These are phyloP conservation scores for Choristoneura fumiferana DNA, from an alignment of 1,140 invertebrate genomes.

Conservation along the genomic window DNA sequence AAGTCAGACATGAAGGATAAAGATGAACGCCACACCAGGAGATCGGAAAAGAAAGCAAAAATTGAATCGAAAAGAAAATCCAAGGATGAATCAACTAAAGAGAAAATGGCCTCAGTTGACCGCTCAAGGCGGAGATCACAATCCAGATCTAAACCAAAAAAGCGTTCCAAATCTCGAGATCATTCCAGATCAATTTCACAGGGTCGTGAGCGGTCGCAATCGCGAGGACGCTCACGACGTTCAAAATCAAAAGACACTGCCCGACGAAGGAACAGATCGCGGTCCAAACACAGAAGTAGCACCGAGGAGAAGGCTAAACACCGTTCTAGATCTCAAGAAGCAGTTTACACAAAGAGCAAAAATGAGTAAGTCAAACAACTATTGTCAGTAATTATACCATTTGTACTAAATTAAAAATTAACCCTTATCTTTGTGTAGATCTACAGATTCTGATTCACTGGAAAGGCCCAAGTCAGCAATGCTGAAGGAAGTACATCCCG, in stretches of 20 bases:
- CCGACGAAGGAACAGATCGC: slow-evolving; percentile 40
- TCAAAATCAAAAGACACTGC: slow-evolving; percentile 37
- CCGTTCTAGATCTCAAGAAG: slow-evolving; percentile 63
- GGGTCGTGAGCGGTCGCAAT: slow-evolving; percentile 40
- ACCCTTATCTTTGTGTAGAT: slow-evolving; percentile 40
- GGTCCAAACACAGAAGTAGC: slow-evolving; percentile 42
- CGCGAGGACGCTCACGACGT: slow-evolving; percentile 33
- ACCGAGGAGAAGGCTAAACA: slow-evolving; percentile 52
- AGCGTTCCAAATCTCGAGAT: slow-evolving; percentile 44
- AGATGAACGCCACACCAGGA: slow-evolving; percentile 41
- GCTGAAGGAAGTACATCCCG: slow-evolving; percentile 65
- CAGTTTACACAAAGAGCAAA: slow-evolving; percentile 51
- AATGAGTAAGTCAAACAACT: slow-evolving; percentile 56
- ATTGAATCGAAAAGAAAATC: slow-evolving; percentile 51
- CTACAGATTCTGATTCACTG: slow-evolving; percentile 66
- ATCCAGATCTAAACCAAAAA: slow-evolving; percentile 51
- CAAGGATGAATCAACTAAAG: slow-evolving; percentile 30
- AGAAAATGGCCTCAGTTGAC: slow-evolving; percentile 12
- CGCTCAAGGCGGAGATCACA: slow-evolving; percentile 49
- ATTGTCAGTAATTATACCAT: not conserved
- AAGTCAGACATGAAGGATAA: slow-evolving; percentile 50
- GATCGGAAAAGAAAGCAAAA: slow-evolving; percentile 45
- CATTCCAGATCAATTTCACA: slow-evolving; percentile 53
- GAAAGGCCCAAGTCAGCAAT: slow-evolving; percentile 69
- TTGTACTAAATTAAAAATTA: not conserved